A percentile compares a stretch with the other conserved stretches of the same genome.
phyloP scores from a whole-genome alignment of 2,797 vertebrate genomes.

The Meda fulgida region DNA sequence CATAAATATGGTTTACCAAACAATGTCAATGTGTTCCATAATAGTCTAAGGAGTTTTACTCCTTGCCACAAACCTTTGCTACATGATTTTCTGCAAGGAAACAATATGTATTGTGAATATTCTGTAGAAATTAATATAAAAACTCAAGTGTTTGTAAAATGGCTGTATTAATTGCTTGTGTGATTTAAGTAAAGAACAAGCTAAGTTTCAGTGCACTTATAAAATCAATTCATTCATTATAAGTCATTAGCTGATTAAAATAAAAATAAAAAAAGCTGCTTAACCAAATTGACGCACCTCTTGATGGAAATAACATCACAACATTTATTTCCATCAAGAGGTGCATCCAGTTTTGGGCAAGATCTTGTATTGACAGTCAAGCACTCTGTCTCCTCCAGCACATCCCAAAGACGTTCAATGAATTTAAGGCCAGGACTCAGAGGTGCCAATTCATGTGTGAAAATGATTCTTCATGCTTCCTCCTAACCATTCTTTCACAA shows the following conservation, averaged over 20 bases:
- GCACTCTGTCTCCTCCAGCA: not conserved
- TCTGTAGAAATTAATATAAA: not conserved
- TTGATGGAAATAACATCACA: too few relatives aligned
- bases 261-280: not conserved
- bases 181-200: not conserved
- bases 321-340: not conserved
- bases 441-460: not conserved
- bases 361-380: not conserved
- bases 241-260: not conserved
- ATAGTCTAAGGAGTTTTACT: slow-evolving; percentile 21
- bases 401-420: not conserved
- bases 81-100: not conserved
- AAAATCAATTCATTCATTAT: not conserved
- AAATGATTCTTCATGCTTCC: not conserved
- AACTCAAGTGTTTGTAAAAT: not conserved
- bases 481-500: not conserved
- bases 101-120: not conserved
- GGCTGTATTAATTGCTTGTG: not conserved
- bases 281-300: too few relatives aligned
- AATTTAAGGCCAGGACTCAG: not conserved
- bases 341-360: not conserved
- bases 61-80: not conserved
- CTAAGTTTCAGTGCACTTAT: not conserved
- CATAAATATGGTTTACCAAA: slow-evolving; percentile 26
- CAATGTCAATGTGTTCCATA: slow-evolving; percentile 21